Evolutionary conservation across 2,888 invertebrate genomes (phyloP).

Genomic region (Agelastica alni): DNA sequence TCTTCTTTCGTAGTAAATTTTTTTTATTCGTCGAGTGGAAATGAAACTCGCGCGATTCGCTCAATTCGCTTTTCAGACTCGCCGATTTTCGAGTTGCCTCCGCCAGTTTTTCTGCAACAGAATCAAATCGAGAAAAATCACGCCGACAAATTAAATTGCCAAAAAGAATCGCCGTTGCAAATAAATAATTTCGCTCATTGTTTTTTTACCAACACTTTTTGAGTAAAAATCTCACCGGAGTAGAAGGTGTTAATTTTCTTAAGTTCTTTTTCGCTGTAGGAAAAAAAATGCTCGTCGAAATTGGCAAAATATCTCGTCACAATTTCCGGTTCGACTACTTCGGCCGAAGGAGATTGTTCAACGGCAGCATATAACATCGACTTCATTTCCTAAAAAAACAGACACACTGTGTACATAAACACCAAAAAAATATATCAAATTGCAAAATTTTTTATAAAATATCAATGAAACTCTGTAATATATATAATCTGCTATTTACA

Average conservation of each 20-base stretch:
- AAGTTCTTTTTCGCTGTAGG: conserved; percentile 92
- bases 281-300: conserved; percentile 95
- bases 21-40: conserved; percentile 50
- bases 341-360: conserved; percentile 88
- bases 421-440: not conserved
- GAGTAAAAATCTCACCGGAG: too few species aligned
- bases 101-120: conserved; percentile 43
- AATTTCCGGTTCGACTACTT: conserved; percentile 87
- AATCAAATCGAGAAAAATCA: too few species aligned
- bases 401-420: not conserved
- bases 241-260: conserved; percentile 98
- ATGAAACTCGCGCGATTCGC: conserved; percentile 52
- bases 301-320: conserved; percentile 87
- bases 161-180: too few species aligned
- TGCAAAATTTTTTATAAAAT: not conserved
- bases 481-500: too few species aligned
- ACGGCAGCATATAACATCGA: conserved; percentile 90
- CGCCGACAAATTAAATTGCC: too few species aligned
- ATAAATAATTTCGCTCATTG: too few species aligned
- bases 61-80: conserved; percentile 85
- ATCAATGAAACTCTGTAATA: too few species aligned
- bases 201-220: too few species aligned
- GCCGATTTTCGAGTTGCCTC: conserved; percentile 91
- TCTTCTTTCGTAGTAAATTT: conserved; percentile 53
- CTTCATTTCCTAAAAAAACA: conserved; percentile 82